A percentile compares a stretch with the other conserved stretches of the same genome.
Conservation (phyloP, 2,888 invertebrate species). For the Acrobasis consociella region DNA sequence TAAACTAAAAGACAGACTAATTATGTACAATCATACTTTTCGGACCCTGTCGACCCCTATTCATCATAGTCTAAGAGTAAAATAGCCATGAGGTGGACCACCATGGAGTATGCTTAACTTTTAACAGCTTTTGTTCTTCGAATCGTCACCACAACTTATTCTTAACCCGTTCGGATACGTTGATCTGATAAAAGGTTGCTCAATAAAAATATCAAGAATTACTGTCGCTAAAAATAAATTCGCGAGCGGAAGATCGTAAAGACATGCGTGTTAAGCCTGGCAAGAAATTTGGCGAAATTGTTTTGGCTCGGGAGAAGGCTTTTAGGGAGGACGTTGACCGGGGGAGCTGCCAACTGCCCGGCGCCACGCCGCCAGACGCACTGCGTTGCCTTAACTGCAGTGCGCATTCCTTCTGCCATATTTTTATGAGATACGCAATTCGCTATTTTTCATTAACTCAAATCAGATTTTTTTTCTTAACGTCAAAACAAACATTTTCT, state of each 20-base stretch:
- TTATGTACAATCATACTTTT: no score
- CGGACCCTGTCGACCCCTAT: no score
- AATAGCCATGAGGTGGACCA: no score
- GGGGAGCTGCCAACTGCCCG: conserved; percentile 75
- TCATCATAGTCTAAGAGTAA: no score
- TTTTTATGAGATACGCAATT: conserved; percentile 17
- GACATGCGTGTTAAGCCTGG: conserved; percentile 74
- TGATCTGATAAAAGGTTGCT: conserved; percentile 61
- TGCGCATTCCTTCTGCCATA: conserved; percentile 24
- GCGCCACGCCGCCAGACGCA: conserved; percentile 77
- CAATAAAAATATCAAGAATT: conserved; percentile 61
- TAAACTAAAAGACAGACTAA: no score
- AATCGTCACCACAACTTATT: not conserved
- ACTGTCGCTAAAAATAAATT: conserved; percentile 58
- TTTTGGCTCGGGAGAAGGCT: conserved; percentile 74
- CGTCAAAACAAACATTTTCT: no score
- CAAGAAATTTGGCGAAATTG: conserved; percentile 80
- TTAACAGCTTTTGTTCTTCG: no score
- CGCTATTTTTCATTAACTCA: no score
- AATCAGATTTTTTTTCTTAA: no score
- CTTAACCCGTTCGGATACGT: conserved; percentile 41
- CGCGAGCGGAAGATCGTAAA: conserved; percentile 68
- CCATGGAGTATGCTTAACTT: no score
- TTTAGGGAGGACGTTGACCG: conserved; percentile 79
- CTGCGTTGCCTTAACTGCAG: conserved; percentile 75